Conservation (phyloP, 2,888 invertebrate species). For the Yponomeuta cagnagella region DNA sequence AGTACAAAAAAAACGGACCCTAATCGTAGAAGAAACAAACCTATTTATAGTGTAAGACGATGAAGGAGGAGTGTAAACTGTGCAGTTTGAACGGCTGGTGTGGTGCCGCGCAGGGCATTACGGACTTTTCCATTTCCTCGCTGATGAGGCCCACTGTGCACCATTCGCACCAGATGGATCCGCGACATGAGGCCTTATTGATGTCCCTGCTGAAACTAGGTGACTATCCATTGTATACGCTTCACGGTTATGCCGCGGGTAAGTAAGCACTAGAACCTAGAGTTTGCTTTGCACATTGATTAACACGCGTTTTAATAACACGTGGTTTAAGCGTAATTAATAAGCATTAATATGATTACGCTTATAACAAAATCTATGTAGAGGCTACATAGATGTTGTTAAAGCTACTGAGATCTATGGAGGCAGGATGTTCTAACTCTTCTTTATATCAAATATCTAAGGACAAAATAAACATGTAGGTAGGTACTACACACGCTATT, state of each 20-base stretch:
- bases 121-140: conserved; percentile 69
- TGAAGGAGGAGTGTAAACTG: conserved; percentile 73
- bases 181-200: conserved; percentile 62
- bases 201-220: conserved; percentile 73
- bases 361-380: no score
- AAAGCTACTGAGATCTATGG: no score
- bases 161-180: conserved; percentile 49
- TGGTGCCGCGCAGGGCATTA: conserved; percentile 46
- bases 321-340: not conserved
- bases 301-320: conserved; percentile 16
- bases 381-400: not conserved
- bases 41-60: conserved; percentile 36
- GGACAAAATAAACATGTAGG: no score
- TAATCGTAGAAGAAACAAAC: not conserved
- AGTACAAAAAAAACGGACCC: conserved; percentile 72
- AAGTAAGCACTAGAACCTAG: conserved; percentile 57
- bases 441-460: no score
- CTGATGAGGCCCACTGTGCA: conserved; percentile 58
- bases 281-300: conserved; percentile 29
- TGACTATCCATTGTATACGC: conserved; percentile 70
- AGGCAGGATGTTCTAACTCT: no score
- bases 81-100: conserved; percentile 64
- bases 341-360: no score
- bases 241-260: conserved; percentile 49
- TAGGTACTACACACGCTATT: no score